Evolutionary conservation across 2,113 vertebrate species (phyloP), one percentile per base, ranked within the genome.

Genomic region (Platysteira castanea): DNA sequence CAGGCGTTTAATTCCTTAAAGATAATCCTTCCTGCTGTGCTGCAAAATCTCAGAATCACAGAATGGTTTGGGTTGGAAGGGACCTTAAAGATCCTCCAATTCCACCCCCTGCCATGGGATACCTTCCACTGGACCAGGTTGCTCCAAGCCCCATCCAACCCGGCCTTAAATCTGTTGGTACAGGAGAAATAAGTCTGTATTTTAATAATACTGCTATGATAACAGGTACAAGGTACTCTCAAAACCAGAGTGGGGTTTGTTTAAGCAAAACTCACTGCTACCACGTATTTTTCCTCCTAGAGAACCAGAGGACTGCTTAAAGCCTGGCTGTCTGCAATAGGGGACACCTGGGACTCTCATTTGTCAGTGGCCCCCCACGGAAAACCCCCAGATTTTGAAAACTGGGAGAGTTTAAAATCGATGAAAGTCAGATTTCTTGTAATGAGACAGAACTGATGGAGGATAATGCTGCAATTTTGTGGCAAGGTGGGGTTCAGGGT

Each of bases 271-370:
- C 37, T 42, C 42, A 10, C n/a, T 56, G 52, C 42, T 15, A 37
- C 5, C 4, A 13, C 2, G 1, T 4, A 20, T 10, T 20, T 59
- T 35, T 18, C 1, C 18, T 11, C 21, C 8, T 13, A 11, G 27
- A 85, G 24, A 84, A 81, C 9, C 47, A 46, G 59, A 88, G 31
- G 15, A 15, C 31, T 39, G 44, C 49, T 86, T 19, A 46, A 82
- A 83, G 53, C 37, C 41, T 63, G 46, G 16, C 39, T 6, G 8
- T 37, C 59, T 57, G 39, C 49, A 15, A 24, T 3, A 60, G 47
- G 53, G 26, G 74, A 15, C 54, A 20, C 1, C 3, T 19, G 14
- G 26, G 44, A 90, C 33, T 3, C 14, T 19, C 13, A 64, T 24
- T 53, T 57, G 35, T 19, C 17, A 74, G 35, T 7, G 39, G 10